Conservation (phyloP, 2,888 invertebrate species). For the Chaetogeoica ovagalla region DNA sequence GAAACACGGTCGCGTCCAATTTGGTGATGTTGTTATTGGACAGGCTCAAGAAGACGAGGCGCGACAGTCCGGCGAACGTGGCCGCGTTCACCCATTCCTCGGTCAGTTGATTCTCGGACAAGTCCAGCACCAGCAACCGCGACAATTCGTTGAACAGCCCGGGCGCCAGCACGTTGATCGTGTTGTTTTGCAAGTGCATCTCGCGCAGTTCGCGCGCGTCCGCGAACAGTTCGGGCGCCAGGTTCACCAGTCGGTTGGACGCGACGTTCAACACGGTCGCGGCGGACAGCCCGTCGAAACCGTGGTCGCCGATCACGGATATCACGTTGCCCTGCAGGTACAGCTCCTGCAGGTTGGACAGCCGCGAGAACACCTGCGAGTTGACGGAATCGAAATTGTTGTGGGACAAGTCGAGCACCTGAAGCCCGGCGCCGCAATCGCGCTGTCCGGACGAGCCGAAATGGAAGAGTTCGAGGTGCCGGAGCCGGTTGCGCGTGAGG, state of each 20-base stretch:
- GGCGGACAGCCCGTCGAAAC: constrained; percentile 74
- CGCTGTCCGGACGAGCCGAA: constrained; percentile 65
- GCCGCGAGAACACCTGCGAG: constrained; percentile 71
- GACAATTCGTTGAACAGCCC: constrained; percentile 76
- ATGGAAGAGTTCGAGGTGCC: constrained; percentile 74
- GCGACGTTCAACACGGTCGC: constrained; percentile 76
- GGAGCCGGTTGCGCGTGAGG: constrained; percentile 76
- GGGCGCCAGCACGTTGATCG: constrained; percentile 77
- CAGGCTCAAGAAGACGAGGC: constrained; percentile 76
- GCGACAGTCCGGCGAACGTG: constrained; percentile 75
- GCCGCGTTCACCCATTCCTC: constrained; percentile 81
- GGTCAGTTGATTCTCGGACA: constrained; percentile 78
- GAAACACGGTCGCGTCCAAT: constrained; percentile 75
- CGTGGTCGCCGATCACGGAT: constrained; percentile 74
- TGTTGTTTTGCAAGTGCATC: constrained; percentile 80
- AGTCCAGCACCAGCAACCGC: constrained; percentile 74
- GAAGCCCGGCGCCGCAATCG: constrained; percentile 72
- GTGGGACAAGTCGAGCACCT: constrained; percentile 73
- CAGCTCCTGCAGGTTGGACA: constrained; percentile 72
- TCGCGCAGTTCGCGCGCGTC: constrained; percentile 78
- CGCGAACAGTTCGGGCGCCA: constrained; percentile 80
- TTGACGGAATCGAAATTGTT: constrained; percentile 78
- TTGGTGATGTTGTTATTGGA: constrained; percentile 76
- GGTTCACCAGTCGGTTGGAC: constrained; percentile 76
- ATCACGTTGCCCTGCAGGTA: constrained; percentile 78